A percentile compares a stretch with the other conserved stretches of the same genome.
Evolutionary conservation across 2,888 invertebrate genomes (phyloP).

Genomic region (Fabriciana adippe): DNA sequence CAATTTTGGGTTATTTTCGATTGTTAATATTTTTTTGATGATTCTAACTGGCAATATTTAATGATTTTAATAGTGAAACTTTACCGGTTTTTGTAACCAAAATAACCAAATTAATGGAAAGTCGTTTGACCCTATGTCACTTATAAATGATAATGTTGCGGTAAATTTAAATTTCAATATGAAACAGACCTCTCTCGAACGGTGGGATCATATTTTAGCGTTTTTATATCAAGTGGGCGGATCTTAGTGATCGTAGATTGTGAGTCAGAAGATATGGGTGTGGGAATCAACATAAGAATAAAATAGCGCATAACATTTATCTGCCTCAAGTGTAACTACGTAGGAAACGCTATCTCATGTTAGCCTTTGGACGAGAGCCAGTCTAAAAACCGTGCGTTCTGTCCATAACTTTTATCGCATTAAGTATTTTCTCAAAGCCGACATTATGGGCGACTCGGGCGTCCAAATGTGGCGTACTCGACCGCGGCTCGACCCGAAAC

Average conservation of each 20-base stretch:
- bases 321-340: slow-evolving; percentile 43
- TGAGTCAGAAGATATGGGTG: slow-evolving; percentile 71
- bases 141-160: slow-evolving; percentile 25
- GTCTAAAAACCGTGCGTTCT: slow-evolving; percentile 64
- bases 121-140: slow-evolving; percentile 11
- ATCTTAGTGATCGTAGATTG: slow-evolving; percentile 55
- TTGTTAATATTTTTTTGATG: background rate
- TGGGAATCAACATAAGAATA: slow-evolving; percentile 60
- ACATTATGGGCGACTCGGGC: slow-evolving; percentile 30
- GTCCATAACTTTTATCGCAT: slow-evolving; percentile 60
- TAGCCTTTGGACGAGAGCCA: slow-evolving; percentile 69
- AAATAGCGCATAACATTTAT: slow-evolving; percentile 32
- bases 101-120: slow-evolving; percentile 18
- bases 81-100: slow-evolving; percentile 13
- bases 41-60: background rate
- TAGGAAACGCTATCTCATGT: slow-evolving; percentile 59
- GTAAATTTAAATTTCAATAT: slow-evolving; percentile 19
- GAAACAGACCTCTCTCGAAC: slow-evolving; percentile 16
- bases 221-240: slow-evolving; percentile 61
- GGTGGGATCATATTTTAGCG: slow-evolving; percentile 23
- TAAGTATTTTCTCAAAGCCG: slow-evolving; percentile 39
- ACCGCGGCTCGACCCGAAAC: slow-evolving; percentile 49
- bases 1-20: background rate
- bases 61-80: background rate
- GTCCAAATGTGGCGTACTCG: slow-evolving; percentile 64